Conservation (phyloP, 1,140 invertebrate genomes). For the Choristoneura fumiferana region DNA sequence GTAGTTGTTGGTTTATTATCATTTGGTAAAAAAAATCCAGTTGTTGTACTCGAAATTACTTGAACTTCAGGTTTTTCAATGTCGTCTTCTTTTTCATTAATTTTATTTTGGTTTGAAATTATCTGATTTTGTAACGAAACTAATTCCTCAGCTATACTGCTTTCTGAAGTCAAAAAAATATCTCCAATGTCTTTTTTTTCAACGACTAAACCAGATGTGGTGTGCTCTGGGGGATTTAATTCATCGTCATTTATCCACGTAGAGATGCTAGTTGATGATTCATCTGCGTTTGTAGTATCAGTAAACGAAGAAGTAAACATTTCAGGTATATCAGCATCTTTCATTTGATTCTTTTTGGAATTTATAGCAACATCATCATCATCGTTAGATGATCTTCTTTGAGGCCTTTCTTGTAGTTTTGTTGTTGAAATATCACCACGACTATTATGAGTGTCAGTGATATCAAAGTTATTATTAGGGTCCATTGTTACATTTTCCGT, state of each 20-base stretch:
- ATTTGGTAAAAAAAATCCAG: too few species aligned
- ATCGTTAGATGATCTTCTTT: conserved; percentile 36
- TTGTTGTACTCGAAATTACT: too few species aligned
- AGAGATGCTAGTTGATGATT: background rate
- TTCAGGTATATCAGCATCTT: conserved; percentile 25
- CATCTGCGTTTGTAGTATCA: background rate
- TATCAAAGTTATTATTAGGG: conserved; percentile 17
- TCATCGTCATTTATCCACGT: conserved; percentile 1
- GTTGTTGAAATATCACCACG: background rate
- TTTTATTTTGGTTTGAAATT: too few species aligned
- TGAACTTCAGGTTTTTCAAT: too few species aligned
- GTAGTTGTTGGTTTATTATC: too few species aligned
- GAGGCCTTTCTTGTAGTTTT: conserved; percentile 19
- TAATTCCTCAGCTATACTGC: too few species aligned
- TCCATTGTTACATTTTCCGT: conserved; percentile 32
- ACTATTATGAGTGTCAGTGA: conserved; percentile 15
- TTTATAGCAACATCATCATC: conserved; percentile 15
- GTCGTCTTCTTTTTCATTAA: too few species aligned
- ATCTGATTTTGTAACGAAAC: too few species aligned
- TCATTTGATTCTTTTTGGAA: conserved; percentile 3
- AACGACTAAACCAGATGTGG: background rate
- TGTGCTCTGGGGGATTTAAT: background rate
- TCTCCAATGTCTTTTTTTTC: background rate
- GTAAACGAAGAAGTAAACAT: background rate
- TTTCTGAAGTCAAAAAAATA: too few species aligned